Conservation (phyloP, 30 jellyfish, hydroid and myxozoan species). For the Aurelia aurita complex sp. Pacific region DNA sequence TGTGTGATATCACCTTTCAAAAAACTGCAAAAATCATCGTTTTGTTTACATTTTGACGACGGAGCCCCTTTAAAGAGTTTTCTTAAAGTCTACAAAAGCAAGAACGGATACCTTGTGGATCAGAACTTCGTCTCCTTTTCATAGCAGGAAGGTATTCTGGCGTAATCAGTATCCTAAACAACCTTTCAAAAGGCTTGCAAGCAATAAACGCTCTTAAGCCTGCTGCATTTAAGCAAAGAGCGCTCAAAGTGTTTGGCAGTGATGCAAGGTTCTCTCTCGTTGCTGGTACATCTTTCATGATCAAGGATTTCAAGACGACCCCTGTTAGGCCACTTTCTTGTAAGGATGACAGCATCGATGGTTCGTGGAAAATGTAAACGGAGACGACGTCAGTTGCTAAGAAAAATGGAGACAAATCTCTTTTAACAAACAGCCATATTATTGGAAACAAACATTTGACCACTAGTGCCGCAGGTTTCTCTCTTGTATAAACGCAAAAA, state of each 20-base stretch:
- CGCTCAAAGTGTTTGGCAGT: constrained; percentile 97
- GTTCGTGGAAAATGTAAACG: constrained; percentile 95
- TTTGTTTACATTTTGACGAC: too few species aligned
- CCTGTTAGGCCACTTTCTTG: constrained; percentile 97
- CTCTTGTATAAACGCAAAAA: too few species aligned
- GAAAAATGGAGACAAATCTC: neutral
- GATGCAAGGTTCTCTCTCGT: constrained; percentile 97
- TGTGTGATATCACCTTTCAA: too few species aligned
- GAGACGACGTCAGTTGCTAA: constrained; percentile 98
- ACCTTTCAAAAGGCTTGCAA: constrained; percentile 92
- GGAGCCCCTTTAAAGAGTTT: neutral
- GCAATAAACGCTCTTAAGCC: constrained; percentile 92
- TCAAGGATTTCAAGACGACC: constrained; percentile 87
- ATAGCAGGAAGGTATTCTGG: constrained; percentile 98
- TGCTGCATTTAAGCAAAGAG: constrained; percentile 91
- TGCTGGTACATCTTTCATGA: constrained; percentile 96
- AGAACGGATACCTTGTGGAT: constrained; percentile 77
- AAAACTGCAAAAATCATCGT: too few species aligned
- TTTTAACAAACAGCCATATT: too few species aligned
- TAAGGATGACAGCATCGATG: constrained; percentile 91
- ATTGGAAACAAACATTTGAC: too few species aligned
- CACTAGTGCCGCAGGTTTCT: too few species aligned
- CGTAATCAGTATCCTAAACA: constrained; percentile 82
- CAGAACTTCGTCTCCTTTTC: constrained; percentile 97
- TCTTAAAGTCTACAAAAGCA: neutral